Conservation (phyloP, 2,113 vertebrate genomes). For the Kryptolebias marmoratus region DNA sequence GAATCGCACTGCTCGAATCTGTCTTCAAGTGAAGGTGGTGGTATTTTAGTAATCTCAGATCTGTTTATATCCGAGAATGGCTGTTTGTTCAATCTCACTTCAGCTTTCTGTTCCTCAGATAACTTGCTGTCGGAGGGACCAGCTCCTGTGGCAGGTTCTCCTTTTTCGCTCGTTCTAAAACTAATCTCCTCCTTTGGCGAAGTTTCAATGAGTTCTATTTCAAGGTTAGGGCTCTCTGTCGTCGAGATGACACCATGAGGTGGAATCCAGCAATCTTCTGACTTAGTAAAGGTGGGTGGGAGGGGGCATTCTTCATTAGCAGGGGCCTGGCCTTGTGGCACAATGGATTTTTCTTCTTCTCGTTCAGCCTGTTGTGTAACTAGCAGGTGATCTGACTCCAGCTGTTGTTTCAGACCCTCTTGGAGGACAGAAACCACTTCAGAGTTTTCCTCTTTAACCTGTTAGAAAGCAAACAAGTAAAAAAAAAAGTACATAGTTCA, state of each 20-base stretch:
- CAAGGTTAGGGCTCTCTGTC: constrained; percentile 18
- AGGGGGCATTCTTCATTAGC: constrained; percentile 9
- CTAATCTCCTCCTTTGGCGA: constrained; percentile 11
- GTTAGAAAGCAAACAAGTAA: constrained; percentile 50
- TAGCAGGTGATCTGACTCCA: constrained; percentile 20
- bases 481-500: background rate
- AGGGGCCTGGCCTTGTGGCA: constrained; percentile 15
- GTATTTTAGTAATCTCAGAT: constrained; percentile 40
- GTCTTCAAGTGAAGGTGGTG: constrained; percentile 38
- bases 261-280: constrained; percentile 20
- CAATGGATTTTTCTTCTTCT: constrained; percentile 31
- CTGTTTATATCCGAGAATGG: constrained; percentile 33
- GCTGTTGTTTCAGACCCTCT: constrained; percentile 17
- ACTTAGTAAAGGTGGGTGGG: constrained; percentile 12
- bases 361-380: constrained; percentile 28
- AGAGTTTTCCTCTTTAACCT: constrained; percentile 56
- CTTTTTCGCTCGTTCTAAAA: constrained; percentile 10
- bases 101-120: constrained; percentile 52
- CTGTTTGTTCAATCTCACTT: constrained; percentile 51
- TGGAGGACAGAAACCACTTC: constrained; percentile 31
- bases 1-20: constrained; percentile 24
- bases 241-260: constrained; percentile 24
- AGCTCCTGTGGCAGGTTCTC: constrained; percentile 19
- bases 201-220: constrained; percentile 18
- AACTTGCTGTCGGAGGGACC: background rate